Conservation (phyloP, 2,113 vertebrate species). For the Atherinomorus stipes region DNA sequence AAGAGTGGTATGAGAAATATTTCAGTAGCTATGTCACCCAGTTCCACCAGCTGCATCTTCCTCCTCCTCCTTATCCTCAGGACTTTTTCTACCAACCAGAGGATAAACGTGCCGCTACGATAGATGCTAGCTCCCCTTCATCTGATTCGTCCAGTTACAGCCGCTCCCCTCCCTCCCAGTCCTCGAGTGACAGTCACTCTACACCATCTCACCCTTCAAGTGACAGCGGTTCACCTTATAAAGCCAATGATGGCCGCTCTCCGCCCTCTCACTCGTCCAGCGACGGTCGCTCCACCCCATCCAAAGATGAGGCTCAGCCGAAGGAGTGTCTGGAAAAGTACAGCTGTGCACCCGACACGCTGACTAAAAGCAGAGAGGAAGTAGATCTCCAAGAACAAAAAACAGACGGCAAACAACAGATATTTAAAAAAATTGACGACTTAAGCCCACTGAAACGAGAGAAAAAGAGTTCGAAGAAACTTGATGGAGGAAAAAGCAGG, state of each 20-base stretch:
- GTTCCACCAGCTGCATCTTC: constrained; percentile 81
- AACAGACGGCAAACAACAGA: constrained; percentile 68
- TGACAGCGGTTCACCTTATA: constrained; percentile 36
- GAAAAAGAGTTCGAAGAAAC: constrained; percentile 84
- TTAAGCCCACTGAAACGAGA: constrained; percentile 84
- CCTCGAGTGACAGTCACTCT: constrained; percentile 79
- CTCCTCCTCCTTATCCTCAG: constrained; percentile 78
- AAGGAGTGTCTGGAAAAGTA: constrained; percentile 82
- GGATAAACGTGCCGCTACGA: constrained; percentile 80
- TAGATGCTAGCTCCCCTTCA: constrained; percentile 56
- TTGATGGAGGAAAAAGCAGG: constrained; percentile 83
- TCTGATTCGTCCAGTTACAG: constrained; percentile 77
- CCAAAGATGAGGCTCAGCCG: constrained; percentile 73
- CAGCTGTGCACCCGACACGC: constrained; percentile 55
- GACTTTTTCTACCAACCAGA: constrained; percentile 52
- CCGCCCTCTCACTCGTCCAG: constrained; percentile 77
- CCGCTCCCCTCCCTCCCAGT: constrained; percentile 78
- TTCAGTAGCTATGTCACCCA: constrained; percentile 86
- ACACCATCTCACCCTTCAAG: constrained; percentile 26
- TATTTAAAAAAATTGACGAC: constrained; percentile 32
- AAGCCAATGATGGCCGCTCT: constrained; percentile 40
- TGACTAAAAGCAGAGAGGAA: constrained; percentile 53
- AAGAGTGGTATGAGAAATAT: constrained; percentile 96
- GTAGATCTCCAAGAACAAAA: constrained; percentile 50
- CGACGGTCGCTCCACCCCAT: constrained; percentile 66